Percentiles rank a stretch among this genome's conserved stretches.
phyloP scores from a whole-genome alignment of 2,888 invertebrate genomes.

The Ormyrus pomaceus region DNA sequence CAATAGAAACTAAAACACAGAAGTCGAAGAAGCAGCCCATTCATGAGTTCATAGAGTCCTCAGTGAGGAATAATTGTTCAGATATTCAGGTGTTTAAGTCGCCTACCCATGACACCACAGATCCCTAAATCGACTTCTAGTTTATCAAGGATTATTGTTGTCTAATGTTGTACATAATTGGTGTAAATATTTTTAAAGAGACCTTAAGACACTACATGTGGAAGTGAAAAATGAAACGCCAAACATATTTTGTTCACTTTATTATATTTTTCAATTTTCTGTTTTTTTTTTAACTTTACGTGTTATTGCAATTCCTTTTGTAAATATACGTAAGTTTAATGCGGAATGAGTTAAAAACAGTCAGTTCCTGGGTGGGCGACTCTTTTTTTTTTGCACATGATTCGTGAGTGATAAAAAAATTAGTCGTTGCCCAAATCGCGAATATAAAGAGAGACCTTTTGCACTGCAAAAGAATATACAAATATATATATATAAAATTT shows the following conservation, averaged over 20 bases:
- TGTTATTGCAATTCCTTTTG: slow-evolving; percentile 21
- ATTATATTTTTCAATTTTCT: not conserved
- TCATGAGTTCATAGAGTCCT: too few relatives aligned
- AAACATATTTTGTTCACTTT: not conserved
- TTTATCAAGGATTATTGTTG: too few relatives aligned
- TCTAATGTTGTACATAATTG: too few relatives aligned
- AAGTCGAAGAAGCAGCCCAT: too few relatives aligned
- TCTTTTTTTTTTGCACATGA: not conserved
- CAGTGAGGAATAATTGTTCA: too few relatives aligned
- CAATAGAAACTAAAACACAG: too few relatives aligned
- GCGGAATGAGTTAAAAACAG: slow-evolving; percentile 20
- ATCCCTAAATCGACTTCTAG: too few relatives aligned
- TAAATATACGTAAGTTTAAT: slow-evolving; percentile 39
- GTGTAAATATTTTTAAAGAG: not conserved
- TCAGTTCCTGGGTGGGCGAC: slow-evolving; percentile 6
- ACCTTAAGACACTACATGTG: not conserved
- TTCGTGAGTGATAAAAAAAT: not conserved
- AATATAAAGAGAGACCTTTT: slow-evolving; percentile 12
- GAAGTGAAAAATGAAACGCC: not conserved
- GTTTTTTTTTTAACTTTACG: slow-evolving; percentile 11
- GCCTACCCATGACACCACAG: too few relatives aligned
- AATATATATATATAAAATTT: not conserved
- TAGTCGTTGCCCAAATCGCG: not conserved
- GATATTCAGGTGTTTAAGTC: too few relatives aligned
- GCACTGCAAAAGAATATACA: slow-evolving; percentile 33